A percentile compares a stretch with the other conserved stretches of the same genome.
Evolutionary conservation across 2,113 vertebrate species (phyloP).

Genomic region (Butorides virescens): DNA sequence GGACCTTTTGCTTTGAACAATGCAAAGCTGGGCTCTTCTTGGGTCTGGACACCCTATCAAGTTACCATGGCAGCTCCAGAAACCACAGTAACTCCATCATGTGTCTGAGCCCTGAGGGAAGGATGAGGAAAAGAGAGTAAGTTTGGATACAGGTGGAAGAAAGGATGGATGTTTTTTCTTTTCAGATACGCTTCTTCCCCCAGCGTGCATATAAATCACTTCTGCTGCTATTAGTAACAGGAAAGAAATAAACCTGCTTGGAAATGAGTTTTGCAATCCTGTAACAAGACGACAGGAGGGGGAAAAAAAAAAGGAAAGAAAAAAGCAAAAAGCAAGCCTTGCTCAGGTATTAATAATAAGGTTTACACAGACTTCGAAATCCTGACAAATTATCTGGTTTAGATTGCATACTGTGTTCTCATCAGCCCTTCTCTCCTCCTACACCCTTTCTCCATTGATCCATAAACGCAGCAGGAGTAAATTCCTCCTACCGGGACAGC

Average conservation of each 20-base stretch:
- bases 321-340: not conserved
- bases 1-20: not conserved
- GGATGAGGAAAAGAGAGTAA: not conserved
- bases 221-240: slow-evolving; percentile 22
- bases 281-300: not conserved
- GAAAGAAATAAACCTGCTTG: slow-evolving; percentile 1
- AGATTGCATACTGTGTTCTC: not conserved
- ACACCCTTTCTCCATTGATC: not conserved
- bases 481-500: not conserved
- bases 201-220: not conserved
- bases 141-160: slow-evolving; percentile 3
- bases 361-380: slow-evolving; percentile 4
- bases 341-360: slow-evolving; percentile 2
- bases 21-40: not conserved
- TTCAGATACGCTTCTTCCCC: not conserved
- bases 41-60: not conserved
- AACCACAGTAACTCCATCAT: not conserved
- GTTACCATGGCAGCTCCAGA: slow-evolving; percentile 3
- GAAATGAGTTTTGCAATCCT: slow-evolving; percentile 38
- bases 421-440: slow-evolving; percentile 6
- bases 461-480: not conserved
- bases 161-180: not conserved
- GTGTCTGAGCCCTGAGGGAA: not conserved
- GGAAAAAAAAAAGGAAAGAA: not conserved
- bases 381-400: not conserved